Conservation (phyloP, 2,797 vertebrate species). For the Hydrocynus forskahlii region DNA sequence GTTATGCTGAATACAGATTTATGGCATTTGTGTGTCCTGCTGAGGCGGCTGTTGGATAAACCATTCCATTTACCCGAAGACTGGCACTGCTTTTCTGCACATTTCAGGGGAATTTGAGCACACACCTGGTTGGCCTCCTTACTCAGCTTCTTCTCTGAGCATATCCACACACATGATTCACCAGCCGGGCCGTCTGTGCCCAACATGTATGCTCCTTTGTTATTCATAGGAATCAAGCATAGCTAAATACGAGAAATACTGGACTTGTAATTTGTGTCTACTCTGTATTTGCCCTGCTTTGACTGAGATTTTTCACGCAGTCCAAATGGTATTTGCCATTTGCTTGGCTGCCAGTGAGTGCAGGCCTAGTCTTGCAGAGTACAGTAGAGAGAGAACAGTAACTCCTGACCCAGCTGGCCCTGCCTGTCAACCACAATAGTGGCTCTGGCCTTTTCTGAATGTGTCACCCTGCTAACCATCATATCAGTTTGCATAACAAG, state of each 20-base stretch:
- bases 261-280: background rate
- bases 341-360: constrained; percentile 18
- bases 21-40: constrained; percentile 15
- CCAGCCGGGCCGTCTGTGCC: constrained; percentile 31
- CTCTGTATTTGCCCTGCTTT: background rate
- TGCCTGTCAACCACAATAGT: constrained; percentile 49
- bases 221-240: background rate
- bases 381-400: constrained; percentile 33
- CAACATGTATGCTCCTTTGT: constrained; percentile 29
- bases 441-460: constrained; percentile 34
- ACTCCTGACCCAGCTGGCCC: constrained; percentile 52
- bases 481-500: constrained; percentile 53
- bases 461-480: constrained; percentile 50
- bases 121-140: constrained; percentile 52
- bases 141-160: constrained; percentile 42
- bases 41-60: constrained; percentile 46
- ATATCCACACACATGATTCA: constrained; percentile 46
- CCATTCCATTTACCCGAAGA: constrained; percentile 47
- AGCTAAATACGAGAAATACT: constrained; percentile 10
- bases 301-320: background rate
- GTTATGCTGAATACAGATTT: background rate
- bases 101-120: constrained; percentile 51
- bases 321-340: constrained; percentile 2
- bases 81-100: constrained; percentile 44
- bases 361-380: constrained; percentile 21